phyloP scores from a whole-genome alignment of 1,140 invertebrate genomes.

The Dreissena rostriformis region DNA sequence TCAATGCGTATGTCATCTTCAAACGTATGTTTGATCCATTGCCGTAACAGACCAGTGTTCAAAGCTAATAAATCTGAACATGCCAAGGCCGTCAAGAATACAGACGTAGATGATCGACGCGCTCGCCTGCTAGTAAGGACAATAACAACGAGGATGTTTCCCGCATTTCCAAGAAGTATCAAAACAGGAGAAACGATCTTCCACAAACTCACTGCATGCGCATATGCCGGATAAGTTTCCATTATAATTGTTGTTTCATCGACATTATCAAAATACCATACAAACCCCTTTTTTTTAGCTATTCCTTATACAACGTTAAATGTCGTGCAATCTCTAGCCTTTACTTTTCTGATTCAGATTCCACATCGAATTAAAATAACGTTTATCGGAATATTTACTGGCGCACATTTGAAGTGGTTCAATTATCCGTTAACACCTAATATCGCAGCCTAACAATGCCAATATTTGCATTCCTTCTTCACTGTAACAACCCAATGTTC shows the following conservation, averaged over 20 bases:
- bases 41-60: slow-evolving; percentile 61
- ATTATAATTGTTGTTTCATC: neutral
- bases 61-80: slow-evolving; percentile 62
- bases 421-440: too few relatives aligned
- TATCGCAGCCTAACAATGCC: too few relatives aligned
- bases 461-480: too few relatives aligned
- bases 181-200: slow-evolving; percentile 54
- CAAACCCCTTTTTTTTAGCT: too few relatives aligned
- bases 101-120: slow-evolving; percentile 35
- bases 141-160: slow-evolving; percentile 60
- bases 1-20: slow-evolving; percentile 56
- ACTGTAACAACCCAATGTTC: too few relatives aligned
- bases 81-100: slow-evolving; percentile 61
- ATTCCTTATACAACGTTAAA: too few relatives aligned
- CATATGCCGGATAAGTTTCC: slow-evolving; percentile 29
- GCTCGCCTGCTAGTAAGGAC: slow-evolving; percentile 34
- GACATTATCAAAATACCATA: too few relatives aligned
- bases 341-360: too few relatives aligned
- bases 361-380: too few relatives aligned
- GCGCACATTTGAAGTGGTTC: too few relatives aligned
- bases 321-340: too few relatives aligned
- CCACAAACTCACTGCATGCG: slow-evolving; percentile 26
- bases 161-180: slow-evolving; percentile 58
- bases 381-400: too few relatives aligned
- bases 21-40: slow-evolving; percentile 62